These are phyloP conservation scores for Melanotaenia parkinsoni DNA, from an alignment of 2,797 vertebrate genomes.

Conservation along the genomic window DNA sequence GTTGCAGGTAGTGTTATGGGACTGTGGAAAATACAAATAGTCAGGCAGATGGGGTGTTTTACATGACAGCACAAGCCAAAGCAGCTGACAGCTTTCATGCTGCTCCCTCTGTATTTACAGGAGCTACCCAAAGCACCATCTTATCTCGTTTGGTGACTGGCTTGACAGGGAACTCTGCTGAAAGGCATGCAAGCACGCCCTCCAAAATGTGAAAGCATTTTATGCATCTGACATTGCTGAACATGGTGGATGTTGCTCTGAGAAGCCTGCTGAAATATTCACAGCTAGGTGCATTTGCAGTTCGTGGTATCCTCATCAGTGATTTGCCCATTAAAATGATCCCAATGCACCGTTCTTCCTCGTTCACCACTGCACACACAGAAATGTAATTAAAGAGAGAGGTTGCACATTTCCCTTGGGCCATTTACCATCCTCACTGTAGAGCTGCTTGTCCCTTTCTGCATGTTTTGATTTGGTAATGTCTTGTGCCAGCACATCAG, in stretches of 20 bases:
- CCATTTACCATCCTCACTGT: conserved; percentile 57
- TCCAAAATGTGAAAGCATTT: conserved; percentile 47
- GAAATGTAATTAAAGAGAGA: conserved; percentile 72
- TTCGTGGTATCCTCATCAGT: conserved; percentile 65
- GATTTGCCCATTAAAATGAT: conserved; percentile 68
- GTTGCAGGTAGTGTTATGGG: conserved; percentile 18
- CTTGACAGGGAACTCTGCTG: conserved; percentile 39
- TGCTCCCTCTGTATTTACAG: conserved; percentile 35
- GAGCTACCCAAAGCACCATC: conserved; percentile 53
- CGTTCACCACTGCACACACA: conserved; percentile 57
- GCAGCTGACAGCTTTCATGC: conserved; percentile 52
- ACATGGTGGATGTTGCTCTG: conserved; percentile 32
- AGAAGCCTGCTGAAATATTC: conserved; percentile 64
- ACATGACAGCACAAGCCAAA: conserved; percentile 37
- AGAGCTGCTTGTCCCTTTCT: conserved; percentile 57
- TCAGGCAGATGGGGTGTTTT: conserved; percentile 50
- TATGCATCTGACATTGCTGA: conserved; percentile 41
- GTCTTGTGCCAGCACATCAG: conserved; percentile 47
- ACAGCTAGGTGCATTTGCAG: conserved; percentile 47
- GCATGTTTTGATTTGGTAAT: conserved; percentile 56
- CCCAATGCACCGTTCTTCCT: conserved; percentile 49
- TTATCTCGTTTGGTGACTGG: conserved; percentile 35
- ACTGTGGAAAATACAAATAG: conserved; percentile 28
- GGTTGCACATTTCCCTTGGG: conserved; percentile 58
- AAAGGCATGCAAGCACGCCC: conserved; percentile 27